These are phyloP conservation scores for Anniella stebbinsi DNA, from an alignment of 2,797 vertebrate genomes.

Conservation along the genomic window DNA sequence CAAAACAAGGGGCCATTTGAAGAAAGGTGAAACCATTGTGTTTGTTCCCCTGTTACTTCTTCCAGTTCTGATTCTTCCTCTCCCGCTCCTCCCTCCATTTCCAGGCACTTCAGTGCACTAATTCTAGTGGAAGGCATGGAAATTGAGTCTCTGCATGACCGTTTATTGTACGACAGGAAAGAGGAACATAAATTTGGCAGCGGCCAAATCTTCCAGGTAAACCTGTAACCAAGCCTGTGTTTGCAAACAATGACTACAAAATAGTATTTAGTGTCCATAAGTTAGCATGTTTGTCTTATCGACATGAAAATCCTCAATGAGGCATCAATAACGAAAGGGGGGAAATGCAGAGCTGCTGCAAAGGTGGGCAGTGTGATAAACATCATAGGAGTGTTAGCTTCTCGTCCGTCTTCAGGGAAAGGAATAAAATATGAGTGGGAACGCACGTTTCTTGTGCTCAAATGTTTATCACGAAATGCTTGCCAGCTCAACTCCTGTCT, in stretches of 20 bases:
- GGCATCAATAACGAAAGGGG: background rate
- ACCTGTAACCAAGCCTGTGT: background rate
- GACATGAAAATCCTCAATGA: background rate
- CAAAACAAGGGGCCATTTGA: background rate
- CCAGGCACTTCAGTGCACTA: conserved; percentile 92
- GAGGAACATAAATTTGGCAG: conserved; percentile 92
- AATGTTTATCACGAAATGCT: background rate
- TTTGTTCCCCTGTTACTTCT: too few relatives aligned
- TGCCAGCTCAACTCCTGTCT: conserved; percentile 1
- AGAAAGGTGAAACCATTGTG: background rate
- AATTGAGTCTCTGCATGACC: conserved; percentile 95
- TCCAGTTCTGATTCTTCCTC: conserved; percentile 3
- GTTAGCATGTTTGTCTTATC: too few relatives aligned
- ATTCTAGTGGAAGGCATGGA: conserved; percentile 98
- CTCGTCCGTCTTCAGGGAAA: background rate
- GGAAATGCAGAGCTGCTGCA: background rate
- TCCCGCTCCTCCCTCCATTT: background rate
- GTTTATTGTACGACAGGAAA: conserved; percentile 90
- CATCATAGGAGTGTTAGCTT: background rate
- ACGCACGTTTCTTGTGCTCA: background rate
- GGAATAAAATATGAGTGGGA: conserved; percentile 2
- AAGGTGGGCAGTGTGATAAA: background rate
- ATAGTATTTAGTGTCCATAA: background rate
- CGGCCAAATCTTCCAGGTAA: conserved; percentile 88
- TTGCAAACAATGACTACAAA: background rate